These are phyloP conservation scores for Myotis brandtii DNA, from an alignment of 2,113 vertebrate genomes.

Conservation along the genomic window DNA sequence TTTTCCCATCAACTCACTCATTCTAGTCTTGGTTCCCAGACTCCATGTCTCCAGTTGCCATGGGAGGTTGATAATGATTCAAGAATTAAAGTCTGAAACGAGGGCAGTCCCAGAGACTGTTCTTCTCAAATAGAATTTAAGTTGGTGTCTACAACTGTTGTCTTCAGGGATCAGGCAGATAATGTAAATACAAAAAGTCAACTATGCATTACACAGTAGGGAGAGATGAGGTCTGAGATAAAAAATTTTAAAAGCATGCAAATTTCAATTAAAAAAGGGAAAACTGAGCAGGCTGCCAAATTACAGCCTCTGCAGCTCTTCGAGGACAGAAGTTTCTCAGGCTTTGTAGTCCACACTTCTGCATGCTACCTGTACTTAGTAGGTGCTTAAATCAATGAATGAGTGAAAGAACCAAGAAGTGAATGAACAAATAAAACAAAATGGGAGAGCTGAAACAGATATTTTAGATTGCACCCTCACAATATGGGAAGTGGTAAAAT, in stretches of 20 bases:
- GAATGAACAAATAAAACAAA: not conserved
- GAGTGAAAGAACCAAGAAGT: not conserved
- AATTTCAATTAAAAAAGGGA: conserved; percentile 45
- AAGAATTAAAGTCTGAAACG: conserved; percentile 68
- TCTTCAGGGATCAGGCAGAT: not conserved
- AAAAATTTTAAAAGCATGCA: conserved; percentile 17
- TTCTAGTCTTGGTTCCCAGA: conserved; percentile 58
- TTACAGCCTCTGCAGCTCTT: not conserved
- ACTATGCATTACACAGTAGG: not conserved
- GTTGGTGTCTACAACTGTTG: not conserved
- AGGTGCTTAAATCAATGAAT: conserved; percentile 1
- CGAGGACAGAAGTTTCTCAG: not conserved
- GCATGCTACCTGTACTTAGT: not conserved
- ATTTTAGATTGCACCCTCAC: not conserved
- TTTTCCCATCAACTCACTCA: conserved; percentile 46
- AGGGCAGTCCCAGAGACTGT: not conserved
- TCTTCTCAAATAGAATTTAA: conserved; percentile 55
- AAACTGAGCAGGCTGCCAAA: not conserved
- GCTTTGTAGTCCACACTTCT: not conserved
- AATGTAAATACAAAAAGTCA: conserved; percentile 32
- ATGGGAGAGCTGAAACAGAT: not conserved
- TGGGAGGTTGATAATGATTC: conserved; percentile 50
- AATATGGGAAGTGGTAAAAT: not conserved
- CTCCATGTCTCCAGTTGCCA: conserved; percentile 70
- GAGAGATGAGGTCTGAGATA: conserved; percentile 3